phyloP scores from a whole-genome alignment of 2,888 invertebrate genomes.

The Mythimna ferrago region DNA sequence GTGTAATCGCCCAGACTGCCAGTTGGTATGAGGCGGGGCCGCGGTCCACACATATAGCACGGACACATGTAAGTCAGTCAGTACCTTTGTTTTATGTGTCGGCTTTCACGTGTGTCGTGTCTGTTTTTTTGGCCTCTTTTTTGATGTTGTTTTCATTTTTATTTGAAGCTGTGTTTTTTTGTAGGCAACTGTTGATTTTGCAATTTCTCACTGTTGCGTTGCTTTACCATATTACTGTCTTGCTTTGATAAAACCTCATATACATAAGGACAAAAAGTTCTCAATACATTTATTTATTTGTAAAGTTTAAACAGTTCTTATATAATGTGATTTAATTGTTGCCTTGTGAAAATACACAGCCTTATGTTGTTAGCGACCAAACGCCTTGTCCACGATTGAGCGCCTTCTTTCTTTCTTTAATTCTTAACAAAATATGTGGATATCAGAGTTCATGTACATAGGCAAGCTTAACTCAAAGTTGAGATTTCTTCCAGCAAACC shows the following conservation, averaged over 20 bases:
- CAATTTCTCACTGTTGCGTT: too few relatives aligned
- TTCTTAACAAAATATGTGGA: too few relatives aligned
- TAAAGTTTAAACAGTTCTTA: too few relatives aligned
- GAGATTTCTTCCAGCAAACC: too few relatives aligned
- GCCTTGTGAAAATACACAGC: slow-evolving; percentile 18
- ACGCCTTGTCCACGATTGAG: neutral
- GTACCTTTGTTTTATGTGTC: slow-evolving; percentile 62
- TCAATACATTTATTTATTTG: too few relatives aligned
- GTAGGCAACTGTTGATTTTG: neutral
- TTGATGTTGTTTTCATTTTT: slow-evolving; percentile 24
- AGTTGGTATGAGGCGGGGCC: slow-evolving; percentile 94
- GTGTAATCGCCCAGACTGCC: slow-evolving; percentile 94
- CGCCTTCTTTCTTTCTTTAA: too few relatives aligned
- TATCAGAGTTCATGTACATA: too few relatives aligned
- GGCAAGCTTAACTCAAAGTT: too few relatives aligned
- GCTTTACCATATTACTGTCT: too few relatives aligned
- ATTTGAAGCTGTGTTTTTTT: too few relatives aligned
- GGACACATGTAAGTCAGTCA: slow-evolving; percentile 82
- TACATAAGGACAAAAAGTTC: too few relatives aligned
- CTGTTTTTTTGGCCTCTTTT: slow-evolving; percentile 17
- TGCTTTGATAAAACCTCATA: too few relatives aligned
- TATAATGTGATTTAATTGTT: neutral
- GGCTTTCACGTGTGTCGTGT: slow-evolving; percentile 64
- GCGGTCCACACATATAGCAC: slow-evolving; percentile 66
- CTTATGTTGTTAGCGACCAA: slow-evolving; percentile 12